Evolutionary conservation across 2,888 invertebrate genomes (phyloP).

Genomic region (Asteroscopus sphinx): DNA sequence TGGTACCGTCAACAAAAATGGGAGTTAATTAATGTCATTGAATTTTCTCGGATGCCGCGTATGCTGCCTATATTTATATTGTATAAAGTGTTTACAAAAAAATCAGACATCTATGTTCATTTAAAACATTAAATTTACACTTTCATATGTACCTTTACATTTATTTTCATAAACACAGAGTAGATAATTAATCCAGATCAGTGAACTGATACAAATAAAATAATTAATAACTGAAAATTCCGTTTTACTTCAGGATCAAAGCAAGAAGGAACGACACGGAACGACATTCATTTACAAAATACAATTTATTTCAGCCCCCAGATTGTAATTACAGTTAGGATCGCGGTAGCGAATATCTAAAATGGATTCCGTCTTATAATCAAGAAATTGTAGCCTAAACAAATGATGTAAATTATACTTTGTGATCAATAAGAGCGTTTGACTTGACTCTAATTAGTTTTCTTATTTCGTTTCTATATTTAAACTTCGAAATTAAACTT

Average conservation of each 20-base stretch:
- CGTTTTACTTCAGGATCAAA: slow-evolving; percentile 59
- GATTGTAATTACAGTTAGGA: slow-evolving; percentile 47
- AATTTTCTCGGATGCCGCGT: too few species aligned
- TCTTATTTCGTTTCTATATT: not conserved
- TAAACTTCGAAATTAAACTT: too few species aligned
- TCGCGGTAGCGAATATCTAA: slow-evolving; percentile 38
- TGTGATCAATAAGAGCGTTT: slow-evolving; percentile 5
- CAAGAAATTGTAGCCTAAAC: slow-evolving; percentile 40
- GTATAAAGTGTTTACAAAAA: too few species aligned
- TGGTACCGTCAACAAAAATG: too few species aligned
- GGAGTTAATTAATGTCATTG: too few species aligned
- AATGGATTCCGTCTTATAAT: slow-evolving; percentile 46
- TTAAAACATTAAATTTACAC: too few species aligned
- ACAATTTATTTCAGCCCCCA: slow-evolving; percentile 52
- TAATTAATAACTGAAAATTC: slow-evolving; percentile 68
- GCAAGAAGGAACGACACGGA: too few species aligned
- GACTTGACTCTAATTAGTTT: not conserved
- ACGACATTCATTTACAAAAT: slow-evolving; percentile 59
- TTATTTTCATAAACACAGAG: slow-evolving; percentile 21
- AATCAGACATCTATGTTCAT: too few species aligned
- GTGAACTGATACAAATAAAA: slow-evolving; percentile 64
- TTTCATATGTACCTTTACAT: too few species aligned
- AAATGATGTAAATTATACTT: slow-evolving; percentile 39
- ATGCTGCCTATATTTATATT: too few species aligned
- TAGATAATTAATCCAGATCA: slow-evolving; percentile 62